Conservation (phyloP, 1,140 invertebrate species). For the Orchesella cincta region DNA sequence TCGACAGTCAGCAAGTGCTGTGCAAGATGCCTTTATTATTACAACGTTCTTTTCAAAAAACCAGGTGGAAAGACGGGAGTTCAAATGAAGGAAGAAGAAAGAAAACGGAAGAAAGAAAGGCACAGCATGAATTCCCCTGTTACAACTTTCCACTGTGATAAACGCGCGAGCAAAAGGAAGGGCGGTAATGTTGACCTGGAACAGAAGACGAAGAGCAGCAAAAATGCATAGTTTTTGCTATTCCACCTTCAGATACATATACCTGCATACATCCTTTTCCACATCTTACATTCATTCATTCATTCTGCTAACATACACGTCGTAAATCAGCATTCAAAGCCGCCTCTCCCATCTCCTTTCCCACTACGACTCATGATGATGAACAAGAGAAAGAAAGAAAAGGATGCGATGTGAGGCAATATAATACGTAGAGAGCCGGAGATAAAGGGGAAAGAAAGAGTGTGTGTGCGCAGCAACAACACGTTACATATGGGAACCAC, state of each 20-base stretch:
- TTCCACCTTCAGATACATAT: not conserved
- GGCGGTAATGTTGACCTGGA: not conserved
- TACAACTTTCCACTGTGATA: conserved; percentile 18
- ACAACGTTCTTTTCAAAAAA: not conserved
- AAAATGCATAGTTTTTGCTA: not conserved
- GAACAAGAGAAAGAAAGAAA: not conserved
- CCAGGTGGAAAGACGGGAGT: conserved; percentile 12
- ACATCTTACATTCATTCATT: conserved; percentile 17
- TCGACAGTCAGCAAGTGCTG: conserved; percentile 4
- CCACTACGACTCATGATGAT: conserved; percentile 5
- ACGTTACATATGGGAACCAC: not conserved
- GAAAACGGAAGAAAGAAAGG: not conserved
- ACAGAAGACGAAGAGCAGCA: not conserved
- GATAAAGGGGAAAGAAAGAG: no score
- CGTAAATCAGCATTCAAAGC: conserved; percentile 28
- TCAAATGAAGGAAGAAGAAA: conserved; percentile 17
- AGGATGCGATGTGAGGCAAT: not conserved
- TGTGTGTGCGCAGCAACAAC: not conserved
- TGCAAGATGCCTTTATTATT: conserved; percentile 10
- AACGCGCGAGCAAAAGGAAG: not conserved
- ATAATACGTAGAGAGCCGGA: not conserved
- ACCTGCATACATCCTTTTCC: not conserved
- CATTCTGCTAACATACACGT: conserved; percentile 20
- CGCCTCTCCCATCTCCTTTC: conserved; percentile 9
- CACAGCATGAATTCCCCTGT: conserved; percentile 29